Conservation (phyloP, 2,888 invertebrate genomes). For the Nebria brevicollis region DNA sequence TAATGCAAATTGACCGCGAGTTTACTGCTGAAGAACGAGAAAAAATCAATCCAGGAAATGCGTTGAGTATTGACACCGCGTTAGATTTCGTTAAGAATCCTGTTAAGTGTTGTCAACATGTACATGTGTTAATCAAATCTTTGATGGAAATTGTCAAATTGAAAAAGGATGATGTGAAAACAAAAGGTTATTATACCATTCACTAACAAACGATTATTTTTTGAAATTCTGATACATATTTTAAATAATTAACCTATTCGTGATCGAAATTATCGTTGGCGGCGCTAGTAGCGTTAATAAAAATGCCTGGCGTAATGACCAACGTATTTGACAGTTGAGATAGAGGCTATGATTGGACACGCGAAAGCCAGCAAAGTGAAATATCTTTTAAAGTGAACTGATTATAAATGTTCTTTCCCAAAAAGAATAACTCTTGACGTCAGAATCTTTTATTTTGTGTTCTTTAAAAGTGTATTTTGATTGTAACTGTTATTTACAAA, state of each 20-base stretch:
- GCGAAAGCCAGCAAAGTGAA: too few species aligned
- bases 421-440: too few species aligned
- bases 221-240: constrained; percentile 13
- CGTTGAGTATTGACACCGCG: constrained; percentile 91
- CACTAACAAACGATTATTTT: constrained; percentile 6
- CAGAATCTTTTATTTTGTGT: too few species aligned
- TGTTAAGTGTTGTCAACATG: constrained; percentile 89
- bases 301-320: too few species aligned
- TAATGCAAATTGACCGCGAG: constrained; percentile 90
- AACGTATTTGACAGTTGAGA: too few species aligned
- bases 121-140: constrained; percentile 87
- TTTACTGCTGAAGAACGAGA: constrained; percentile 86
- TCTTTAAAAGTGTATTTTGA: too few species aligned
- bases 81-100: constrained; percentile 97
- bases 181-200: constrained; percentile 70
- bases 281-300: too few species aligned
- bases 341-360: too few species aligned
- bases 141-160: constrained; percentile 85
- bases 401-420: too few species aligned
- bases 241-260: not conserved
- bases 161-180: constrained; percentile 89
- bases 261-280: too few species aligned
- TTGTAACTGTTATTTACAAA: too few species aligned
- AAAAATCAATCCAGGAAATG: constrained; percentile 90
- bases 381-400: too few species aligned